Percentiles rank a stretch among this genome's conserved stretches.
Evolutionary conservation across 2,888 invertebrate genomes (phyloP).

Genomic region (Stramonita haemastoma): DNA sequence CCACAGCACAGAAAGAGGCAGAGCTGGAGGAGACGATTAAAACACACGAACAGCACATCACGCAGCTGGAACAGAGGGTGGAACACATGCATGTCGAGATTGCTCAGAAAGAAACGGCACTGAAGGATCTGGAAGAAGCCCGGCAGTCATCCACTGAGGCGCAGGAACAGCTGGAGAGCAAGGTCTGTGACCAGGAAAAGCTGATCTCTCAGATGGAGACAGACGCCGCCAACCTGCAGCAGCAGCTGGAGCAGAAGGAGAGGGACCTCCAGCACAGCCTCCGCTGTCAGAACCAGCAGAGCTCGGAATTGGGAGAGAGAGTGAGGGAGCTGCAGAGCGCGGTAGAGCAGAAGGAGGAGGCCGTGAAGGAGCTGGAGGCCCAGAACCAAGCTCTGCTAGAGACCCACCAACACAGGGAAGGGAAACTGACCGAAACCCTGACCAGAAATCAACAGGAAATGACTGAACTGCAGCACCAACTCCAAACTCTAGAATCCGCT

Average conservation of each 20-base stretch:
- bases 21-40: slow-evolving; percentile 15
- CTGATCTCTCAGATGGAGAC: slow-evolving; percentile 26
- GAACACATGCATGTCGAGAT: slow-evolving; percentile 32
- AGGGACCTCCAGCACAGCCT: slow-evolving; percentile 13
- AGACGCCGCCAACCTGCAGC: not conserved
- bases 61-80: not conserved
- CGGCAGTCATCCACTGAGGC: not conserved
- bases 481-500: slow-evolving; percentile 30
- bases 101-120: slow-evolving; percentile 7
- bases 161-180: not conserved
- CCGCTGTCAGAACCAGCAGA: slow-evolving; percentile 37
- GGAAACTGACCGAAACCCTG: slow-evolving; percentile 31
- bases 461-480: slow-evolving; percentile 19
- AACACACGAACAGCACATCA: slow-evolving; percentile 31
- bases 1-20: not conserved
- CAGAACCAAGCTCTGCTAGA: slow-evolving; percentile 12
- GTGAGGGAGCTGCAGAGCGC: slow-evolving; percentile 26
- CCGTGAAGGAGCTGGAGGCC: slow-evolving; percentile 1
- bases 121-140: not conserved
- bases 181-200: not conserved
- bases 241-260: slow-evolving; percentile 18
- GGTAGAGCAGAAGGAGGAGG: slow-evolving; percentile 9
- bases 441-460: slow-evolving; percentile 38
- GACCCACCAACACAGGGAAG: slow-evolving; percentile 1
- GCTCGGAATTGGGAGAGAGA: slow-evolving; percentile 21